Evolutionary conservation across 2,113 vertebrate genomes (phyloP).

Genomic region (Mixornis gularis): DNA sequence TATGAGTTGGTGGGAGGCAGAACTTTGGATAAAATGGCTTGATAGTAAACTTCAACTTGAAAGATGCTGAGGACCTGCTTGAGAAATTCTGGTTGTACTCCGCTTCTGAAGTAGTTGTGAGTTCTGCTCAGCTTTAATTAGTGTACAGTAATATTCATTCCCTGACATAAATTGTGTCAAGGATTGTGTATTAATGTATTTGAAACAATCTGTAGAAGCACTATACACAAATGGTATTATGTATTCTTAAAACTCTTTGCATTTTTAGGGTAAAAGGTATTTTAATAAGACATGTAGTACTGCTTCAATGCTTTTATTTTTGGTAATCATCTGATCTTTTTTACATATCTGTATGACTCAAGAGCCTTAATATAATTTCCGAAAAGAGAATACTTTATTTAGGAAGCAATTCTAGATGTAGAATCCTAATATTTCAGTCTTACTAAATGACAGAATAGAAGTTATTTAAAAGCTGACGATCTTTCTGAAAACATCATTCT

Average conservation of each 20-base stretch:
- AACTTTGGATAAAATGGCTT: not conserved
- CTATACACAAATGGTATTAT: not conserved
- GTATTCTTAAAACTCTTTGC: not conserved
- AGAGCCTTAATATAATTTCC: not conserved
- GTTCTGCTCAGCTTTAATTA: not conserved
- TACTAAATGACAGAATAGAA: not conserved
- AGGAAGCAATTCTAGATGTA: not conserved
- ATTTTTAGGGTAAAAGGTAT: not conserved
- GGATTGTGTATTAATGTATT: not conserved
- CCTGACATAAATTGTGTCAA: not conserved
- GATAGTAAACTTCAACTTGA: not conserved
- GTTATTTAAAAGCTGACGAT: not conserved
- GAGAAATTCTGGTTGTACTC: not conserved
- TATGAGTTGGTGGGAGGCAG: not conserved
- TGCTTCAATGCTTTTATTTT: not conserved
- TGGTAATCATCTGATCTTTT: not conserved
- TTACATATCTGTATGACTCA: not conserved
- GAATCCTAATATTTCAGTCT: not conserved
- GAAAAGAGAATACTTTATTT: not conserved
- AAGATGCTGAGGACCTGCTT: not conserved
- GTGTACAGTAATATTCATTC: not conserved
- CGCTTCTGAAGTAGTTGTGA: not conserved
- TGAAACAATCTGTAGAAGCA: not conserved
- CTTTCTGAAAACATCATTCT: not conserved
- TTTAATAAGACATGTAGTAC: not conserved